Evolutionary conservation across 2,113 vertebrate species (phyloP).

Genomic region (Zeus faber): DNA sequence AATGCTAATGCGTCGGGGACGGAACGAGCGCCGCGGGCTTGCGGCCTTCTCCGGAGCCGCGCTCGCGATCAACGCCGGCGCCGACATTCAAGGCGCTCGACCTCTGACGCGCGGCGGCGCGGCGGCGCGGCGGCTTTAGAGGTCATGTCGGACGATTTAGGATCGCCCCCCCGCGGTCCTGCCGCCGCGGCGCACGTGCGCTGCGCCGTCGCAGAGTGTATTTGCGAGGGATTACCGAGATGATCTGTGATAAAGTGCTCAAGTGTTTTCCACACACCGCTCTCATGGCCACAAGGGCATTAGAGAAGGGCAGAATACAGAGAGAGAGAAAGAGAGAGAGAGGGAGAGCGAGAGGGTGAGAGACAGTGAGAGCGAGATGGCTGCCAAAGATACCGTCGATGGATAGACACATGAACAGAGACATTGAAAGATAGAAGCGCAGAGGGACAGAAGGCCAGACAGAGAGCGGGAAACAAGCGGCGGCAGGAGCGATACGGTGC

Average conservation of each 20-base stretch:
- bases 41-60: neutral
- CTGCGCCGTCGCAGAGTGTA: conserved; percentile 34
- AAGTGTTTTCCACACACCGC: conserved; percentile 67
- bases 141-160: neutral
- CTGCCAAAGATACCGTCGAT: too few species aligned
- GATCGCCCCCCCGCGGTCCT: neutral
- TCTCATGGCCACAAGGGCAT: conserved; percentile 56
- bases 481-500: conserved; percentile 54
- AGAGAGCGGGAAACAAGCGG: conserved; percentile 42
- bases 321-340: conserved; percentile 43
- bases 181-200: conserved; percentile 34
- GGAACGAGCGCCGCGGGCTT: conserved; percentile 32
- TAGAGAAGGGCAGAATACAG: conserved; percentile 35
- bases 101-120: conserved; percentile 24
- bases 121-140: conserved; percentile 29
- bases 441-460: conserved; percentile 24
- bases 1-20: conserved; percentile 48
- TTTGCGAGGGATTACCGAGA: conserved; percentile 61
- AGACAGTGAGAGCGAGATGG: conserved; percentile 28
- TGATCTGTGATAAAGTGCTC: conserved; percentile 66
- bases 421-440: conserved; percentile 40
- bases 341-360: conserved; percentile 34
- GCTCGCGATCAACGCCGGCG: neutral
- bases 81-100: conserved; percentile 49
- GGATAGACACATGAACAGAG: conserved; percentile 48